Evolutionary conservation across 1,140 invertebrate species (phyloP).

Genomic region (Drosophila auraria): DNA sequence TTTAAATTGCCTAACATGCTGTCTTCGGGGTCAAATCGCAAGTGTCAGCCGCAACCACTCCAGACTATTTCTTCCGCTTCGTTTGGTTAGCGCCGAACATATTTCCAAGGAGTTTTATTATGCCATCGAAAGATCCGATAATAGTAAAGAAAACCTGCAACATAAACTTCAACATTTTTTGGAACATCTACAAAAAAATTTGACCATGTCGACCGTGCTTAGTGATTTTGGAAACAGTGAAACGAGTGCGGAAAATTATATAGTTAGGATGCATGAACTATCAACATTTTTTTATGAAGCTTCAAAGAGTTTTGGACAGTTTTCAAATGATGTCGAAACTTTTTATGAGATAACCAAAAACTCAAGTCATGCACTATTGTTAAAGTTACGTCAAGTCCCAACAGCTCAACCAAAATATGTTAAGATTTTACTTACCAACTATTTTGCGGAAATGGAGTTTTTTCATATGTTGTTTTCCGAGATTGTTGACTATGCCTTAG

Average conservation of each 20-base stretch:
- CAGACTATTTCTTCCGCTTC: not conserved
- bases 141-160: conserved; percentile 59
- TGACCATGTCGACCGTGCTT: conserved; percentile 64
- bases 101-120: conserved; percentile 63
- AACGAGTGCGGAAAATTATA: conserved; percentile 25
- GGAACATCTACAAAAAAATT: conserved; percentile 73
- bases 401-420: conserved; percentile 52
- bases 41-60: not conserved
- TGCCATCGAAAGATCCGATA: conserved; percentile 43
- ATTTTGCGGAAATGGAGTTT: conserved; percentile 81
- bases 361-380: conserved; percentile 58
- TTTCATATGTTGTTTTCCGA: conserved; percentile 75
- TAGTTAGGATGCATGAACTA: conserved; percentile 46
- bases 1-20: conserved; percentile 1
- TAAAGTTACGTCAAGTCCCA: conserved; percentile 70
- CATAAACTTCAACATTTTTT: conserved; percentile 58
- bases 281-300: conserved; percentile 57
- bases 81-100: conserved; percentile 46
- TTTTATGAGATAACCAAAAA: conserved; percentile 67
- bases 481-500: conserved; percentile 69
- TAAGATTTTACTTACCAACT: conserved; percentile 67
- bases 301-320: conserved; percentile 34
- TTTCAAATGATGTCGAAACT: conserved; percentile 47
- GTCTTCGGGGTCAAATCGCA: not conserved
- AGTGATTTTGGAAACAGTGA: conserved; percentile 24